phyloP scores from a whole-genome alignment of 2,113 vertebrate species.

The Acrocephalus arundinaceus region DNA sequence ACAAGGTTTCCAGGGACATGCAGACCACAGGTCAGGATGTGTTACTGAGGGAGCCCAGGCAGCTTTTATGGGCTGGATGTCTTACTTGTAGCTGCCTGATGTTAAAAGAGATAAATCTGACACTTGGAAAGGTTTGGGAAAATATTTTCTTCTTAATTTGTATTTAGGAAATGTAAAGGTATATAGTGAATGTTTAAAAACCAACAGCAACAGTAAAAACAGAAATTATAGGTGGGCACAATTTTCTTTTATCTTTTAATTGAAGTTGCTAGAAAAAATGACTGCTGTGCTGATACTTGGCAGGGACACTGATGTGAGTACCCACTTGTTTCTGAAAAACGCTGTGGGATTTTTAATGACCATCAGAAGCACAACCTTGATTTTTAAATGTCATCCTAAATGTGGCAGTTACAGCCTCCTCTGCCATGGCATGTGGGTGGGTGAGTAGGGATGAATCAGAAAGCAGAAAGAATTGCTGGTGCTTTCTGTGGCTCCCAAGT shows the following conservation, averaged over 20 bases:
- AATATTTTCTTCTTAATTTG: not conserved
- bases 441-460: conserved; percentile 52
- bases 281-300: conserved; percentile 36
- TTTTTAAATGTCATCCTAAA: conserved; percentile 64
- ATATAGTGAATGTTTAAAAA: not conserved
- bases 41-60: not conserved
- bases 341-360: conserved; percentile 55
- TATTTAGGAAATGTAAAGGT: conserved; percentile 17
- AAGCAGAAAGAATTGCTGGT: conserved; percentile 30
- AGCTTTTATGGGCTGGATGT: not conserved
- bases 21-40: not conserved
- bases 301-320: not conserved
- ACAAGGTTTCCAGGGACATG: not conserved
- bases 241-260: conserved; percentile 11
- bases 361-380: conserved; percentile 49
- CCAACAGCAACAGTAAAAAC: not conserved
- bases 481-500: conserved; percentile 15
- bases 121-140: not conserved
- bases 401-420: conserved; percentile 45
- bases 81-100: not conserved
- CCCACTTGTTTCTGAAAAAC: conserved; percentile 33
- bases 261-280: not conserved
- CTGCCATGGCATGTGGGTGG: conserved; percentile 1
- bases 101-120: not conserved
- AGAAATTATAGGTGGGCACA: conserved; percentile 9